These are phyloP conservation scores for Hirtodrosophila duncani DNA, from an alignment of 2,888 invertebrate species.

Conservation along the genomic window DNA sequence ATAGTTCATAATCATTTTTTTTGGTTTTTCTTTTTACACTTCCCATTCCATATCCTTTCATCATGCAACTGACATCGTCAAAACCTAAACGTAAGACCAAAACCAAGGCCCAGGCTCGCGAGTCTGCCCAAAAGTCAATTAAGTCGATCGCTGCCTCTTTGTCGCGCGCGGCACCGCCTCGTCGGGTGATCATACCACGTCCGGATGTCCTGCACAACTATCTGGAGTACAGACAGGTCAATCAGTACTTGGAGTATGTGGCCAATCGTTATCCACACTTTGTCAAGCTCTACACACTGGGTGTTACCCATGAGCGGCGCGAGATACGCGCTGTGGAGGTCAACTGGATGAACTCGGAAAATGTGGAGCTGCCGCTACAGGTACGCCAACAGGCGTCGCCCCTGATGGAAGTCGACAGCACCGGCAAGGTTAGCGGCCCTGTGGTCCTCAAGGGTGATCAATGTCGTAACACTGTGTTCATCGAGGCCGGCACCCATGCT, in stretches of 20 bases:
- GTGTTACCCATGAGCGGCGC: constrained; percentile 73
- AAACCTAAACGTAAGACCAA: constrained; percentile 45
- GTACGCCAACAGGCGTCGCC: constrained; percentile 33
- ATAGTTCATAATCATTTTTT: no score
- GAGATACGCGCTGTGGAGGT: constrained; percentile 73
- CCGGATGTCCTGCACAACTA: constrained; percentile 73
- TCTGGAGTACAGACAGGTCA: constrained; percentile 71
- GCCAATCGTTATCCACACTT: constrained; percentile 60
- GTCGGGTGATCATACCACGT: constrained; percentile 52
- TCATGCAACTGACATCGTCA: constrained; percentile 32
- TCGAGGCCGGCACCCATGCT: constrained; percentile 80
- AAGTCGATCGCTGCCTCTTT: no score
- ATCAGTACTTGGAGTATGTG: constrained; percentile 75
- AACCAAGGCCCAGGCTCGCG: constrained; percentile 32
- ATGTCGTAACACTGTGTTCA: constrained; percentile 71
- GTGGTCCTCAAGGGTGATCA: constrained; percentile 29
- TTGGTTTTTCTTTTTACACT: neutral
- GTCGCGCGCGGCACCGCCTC: constrained; percentile 8
- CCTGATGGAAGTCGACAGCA: constrained; percentile 1
- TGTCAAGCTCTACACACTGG: constrained; percentile 71
- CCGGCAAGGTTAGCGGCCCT: constrained; percentile 6
- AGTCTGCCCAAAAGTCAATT: constrained; percentile 7
- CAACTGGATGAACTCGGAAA: constrained; percentile 69
- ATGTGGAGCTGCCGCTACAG: constrained; percentile 39
- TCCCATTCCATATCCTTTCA: neutral